phyloP scores from a whole-genome alignment of 2,113 vertebrate species.

The Rhizomys pruinosus region DNA sequence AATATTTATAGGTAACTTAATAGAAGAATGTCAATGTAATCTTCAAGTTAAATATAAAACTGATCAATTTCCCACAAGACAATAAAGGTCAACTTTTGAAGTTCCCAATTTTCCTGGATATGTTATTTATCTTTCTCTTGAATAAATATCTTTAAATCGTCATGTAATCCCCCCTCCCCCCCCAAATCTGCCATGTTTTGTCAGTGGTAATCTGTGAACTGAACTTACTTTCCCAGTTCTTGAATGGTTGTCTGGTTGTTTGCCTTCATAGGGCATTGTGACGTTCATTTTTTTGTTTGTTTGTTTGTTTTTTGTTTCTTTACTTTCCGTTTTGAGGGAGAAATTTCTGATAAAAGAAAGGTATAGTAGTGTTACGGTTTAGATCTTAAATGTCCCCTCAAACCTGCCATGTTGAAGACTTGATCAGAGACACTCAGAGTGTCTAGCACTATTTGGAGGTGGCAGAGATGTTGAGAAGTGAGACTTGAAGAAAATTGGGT shows the following conservation, averaged over 20 bases:
- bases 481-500: background rate
- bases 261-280: background rate
- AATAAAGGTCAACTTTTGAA: background rate
- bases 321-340: background rate
- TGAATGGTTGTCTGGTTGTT: background rate
- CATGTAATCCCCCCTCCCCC: background rate
- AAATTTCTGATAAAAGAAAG: background rate
- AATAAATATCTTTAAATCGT: background rate
- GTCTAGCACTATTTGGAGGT: background rate
- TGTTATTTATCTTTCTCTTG: background rate
- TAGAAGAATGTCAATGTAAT: background rate
- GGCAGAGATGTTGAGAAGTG: background rate
- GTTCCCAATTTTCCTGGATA: background rate
- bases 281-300: background rate
- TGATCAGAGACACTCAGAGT: too few relatives aligned
- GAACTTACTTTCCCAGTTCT: background rate
- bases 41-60: constrained; percentile 25
- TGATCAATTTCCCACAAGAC: background rate
- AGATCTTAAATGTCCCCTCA: background rate
- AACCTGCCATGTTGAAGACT: background rate
- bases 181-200: background rate
- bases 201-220: background rate
- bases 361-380: background rate
- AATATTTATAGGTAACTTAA: background rate
- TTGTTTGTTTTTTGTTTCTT: background rate